Evolutionary conservation across 1,140 invertebrate genomes (phyloP).

Genomic region (Zaprionus kolodkinae): DNA sequence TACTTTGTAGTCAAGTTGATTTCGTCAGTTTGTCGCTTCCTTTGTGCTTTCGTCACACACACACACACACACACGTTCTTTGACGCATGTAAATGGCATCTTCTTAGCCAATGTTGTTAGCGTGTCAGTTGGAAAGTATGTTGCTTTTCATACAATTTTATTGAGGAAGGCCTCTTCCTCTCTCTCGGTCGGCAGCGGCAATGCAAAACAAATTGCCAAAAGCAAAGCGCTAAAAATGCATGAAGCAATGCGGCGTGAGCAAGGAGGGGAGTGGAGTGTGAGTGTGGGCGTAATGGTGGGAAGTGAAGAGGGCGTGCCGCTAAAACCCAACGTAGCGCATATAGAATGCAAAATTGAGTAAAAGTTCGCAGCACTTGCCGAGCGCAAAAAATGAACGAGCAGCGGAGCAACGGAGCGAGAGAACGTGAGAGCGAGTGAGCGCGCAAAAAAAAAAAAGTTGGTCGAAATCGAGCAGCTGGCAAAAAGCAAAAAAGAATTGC

Average conservation of each 20-base stretch:
- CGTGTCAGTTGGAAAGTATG: constrained; percentile 55
- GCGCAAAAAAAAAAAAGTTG: constrained; percentile 35
- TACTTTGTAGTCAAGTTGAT: background rate
- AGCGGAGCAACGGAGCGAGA: background rate
- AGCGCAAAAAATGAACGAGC: constrained; percentile 43
- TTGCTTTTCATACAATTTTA: constrained; percentile 69
- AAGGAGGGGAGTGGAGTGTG: background rate
- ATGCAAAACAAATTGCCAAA: constrained; percentile 45
- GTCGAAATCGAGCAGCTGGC: constrained; percentile 58
- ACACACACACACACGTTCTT: constrained; percentile 1
- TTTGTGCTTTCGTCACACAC: no score
- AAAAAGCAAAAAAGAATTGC: constrained; percentile 53
- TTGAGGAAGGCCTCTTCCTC: constrained; percentile 41
- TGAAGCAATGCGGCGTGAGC: constrained; percentile 32
- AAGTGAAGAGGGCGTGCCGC: background rate
- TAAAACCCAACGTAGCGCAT: constrained; percentile 27
- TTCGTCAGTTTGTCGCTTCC: background rate
- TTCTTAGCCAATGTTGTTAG: constrained; percentile 68
- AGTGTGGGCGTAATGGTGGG: no score
- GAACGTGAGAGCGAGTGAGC: background rate
- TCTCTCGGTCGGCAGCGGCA: constrained; percentile 9
- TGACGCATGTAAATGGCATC: constrained; percentile 70
- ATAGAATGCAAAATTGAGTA: constrained; percentile 51
- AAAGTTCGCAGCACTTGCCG: constrained; percentile 34
- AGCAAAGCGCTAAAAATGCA: constrained; percentile 49